Base-by-base conservation (phyloP, 2,888 invertebrate genomes). In the Caenorhabditis doughertyi region DNA sequence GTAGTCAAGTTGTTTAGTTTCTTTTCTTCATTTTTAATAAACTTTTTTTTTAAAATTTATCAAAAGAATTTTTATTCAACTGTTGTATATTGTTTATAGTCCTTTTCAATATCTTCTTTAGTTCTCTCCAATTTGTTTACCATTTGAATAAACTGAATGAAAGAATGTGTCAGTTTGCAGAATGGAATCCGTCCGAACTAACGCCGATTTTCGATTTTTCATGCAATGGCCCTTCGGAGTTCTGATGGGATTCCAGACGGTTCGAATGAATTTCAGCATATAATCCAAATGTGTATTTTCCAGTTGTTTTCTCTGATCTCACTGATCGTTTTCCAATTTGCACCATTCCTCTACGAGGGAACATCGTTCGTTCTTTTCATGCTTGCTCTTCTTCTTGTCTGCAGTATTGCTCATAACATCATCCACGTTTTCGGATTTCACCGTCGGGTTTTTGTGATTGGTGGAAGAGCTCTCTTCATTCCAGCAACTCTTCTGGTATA, bases 181-280 rank as follows among this genome's bases (percentile, higher is more conserved):
- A 29, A 84, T 84, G 84, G 84, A 83, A 29, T 25, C 62, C 21
- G 53, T 84, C 18, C 64, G 62, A 13, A 27, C 39, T 21, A 68
- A 84, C 60, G 81, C 81, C 35, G 85, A 84, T 42, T 79, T 79
- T 35, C 64, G 76, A 13, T 87, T 88, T 70, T 79, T 86, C 56
- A 68, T 71, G 67, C 80, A 83, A 81, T 79, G 83, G 72, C 88
- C 88, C 4, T 88, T 81, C 60, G 88, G 88, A 29, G 49, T 85
- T 3, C 73, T 88, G 16, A 84, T 88, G 81, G 76, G 83, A 13
- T 29, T 58, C 5, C 86, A 87, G 51, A 85, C 83, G 62, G 88
- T 88, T 42, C 18, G 72, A 35, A 29, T 3, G 42, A 7, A 42
- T 32, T 55, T 53, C 62, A 13, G 49, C n/a, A n/a, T 18, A 18